Evolutionary conservation across 2,888 invertebrate species (phyloP), one percentile per base, ranked within the genome.

Genomic region (Noctua fimbriata): DNA sequence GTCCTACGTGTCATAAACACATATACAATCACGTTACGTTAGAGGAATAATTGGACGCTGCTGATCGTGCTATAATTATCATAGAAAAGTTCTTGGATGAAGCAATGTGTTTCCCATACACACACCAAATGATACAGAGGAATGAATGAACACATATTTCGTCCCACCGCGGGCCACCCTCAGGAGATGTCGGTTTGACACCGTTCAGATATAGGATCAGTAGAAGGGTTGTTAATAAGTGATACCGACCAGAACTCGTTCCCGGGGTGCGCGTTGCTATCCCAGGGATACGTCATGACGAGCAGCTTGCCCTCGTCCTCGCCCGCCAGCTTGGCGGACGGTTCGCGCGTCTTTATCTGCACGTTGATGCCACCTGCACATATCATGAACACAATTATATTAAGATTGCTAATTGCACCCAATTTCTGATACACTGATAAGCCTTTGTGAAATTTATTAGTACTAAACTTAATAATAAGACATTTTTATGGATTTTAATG

Each of bases 201-300:
- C 49, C 6, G 18, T 49, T 6, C 16, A 36, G 5, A 5, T 36
- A 5, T 36, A 36, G 36, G 36, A 5, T 36, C 36, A 36, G 36
- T 44, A 44, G 44, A 44, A 65, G 5, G 24, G 36, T 66, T 12
- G 24, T 24, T 66, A 66, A 32, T 32, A 65, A 12, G 28, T 24
- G 67, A n/a, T 67, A 86, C 91, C 89, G 58, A 96, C 98, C 98
- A 98, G 92, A 97, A 98, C 90, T 98, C 98, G 88, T 98, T 98
- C 69, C 98, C 98, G 1, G 98, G 98, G 79, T 98, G 96, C 0
- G 98, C 97, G 90, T 98, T 98, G 16, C 98, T 97, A 90, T 98
- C 98, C 98, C 98, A 98, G 0, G 98, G 97, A 89, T 98, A 98
- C 0, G 98, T 98, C 52, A 98, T 97, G 0, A 98, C 97, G 32